phyloP scores from a whole-genome alignment of 2,888 invertebrate species.

The Odontocerum albicorne region DNA sequence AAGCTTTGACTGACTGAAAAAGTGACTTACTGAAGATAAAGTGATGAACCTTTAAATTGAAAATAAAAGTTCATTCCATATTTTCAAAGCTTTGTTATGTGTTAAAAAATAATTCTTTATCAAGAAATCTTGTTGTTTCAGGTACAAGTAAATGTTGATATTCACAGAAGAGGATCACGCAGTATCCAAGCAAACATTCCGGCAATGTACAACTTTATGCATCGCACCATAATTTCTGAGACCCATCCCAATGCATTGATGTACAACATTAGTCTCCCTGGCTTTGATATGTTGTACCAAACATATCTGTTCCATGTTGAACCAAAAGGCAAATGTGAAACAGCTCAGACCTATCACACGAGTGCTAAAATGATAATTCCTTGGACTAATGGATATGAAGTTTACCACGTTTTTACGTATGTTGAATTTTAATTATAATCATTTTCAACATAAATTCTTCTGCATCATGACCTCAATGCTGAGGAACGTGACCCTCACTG shows the following conservation, averaged over 20 bases:
- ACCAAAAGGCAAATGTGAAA: slow-evolving; percentile 51
- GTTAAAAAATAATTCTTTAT: no score
- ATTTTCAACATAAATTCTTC: no score
- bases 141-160: slow-evolving; percentile 66
- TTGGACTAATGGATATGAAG: slow-evolving; percentile 66
- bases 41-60: no score
- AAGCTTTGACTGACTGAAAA: no score
- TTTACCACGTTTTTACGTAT: slow-evolving; percentile 63
- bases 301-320: slow-evolving; percentile 62
- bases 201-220: slow-evolving; percentile 43
- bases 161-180: slow-evolving; percentile 56
- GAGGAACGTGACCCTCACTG: no score
- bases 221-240: slow-evolving; percentile 50
- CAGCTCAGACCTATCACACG: slow-evolving; percentile 53
- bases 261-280: slow-evolving; percentile 62
- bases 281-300: slow-evolving; percentile 61
- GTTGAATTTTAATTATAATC: no score
- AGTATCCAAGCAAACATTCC: slow-evolving; percentile 47
- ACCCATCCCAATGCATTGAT: slow-evolving; percentile 61
- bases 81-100: no score
- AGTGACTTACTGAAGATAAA: no score
- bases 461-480: no score
- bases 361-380: slow-evolving; percentile 64
- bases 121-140: slow-evolving; percentile 41
- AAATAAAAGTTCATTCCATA: no score